Conservation (phyloP, 2,888 invertebrate species). For the Hedya salicella region DNA sequence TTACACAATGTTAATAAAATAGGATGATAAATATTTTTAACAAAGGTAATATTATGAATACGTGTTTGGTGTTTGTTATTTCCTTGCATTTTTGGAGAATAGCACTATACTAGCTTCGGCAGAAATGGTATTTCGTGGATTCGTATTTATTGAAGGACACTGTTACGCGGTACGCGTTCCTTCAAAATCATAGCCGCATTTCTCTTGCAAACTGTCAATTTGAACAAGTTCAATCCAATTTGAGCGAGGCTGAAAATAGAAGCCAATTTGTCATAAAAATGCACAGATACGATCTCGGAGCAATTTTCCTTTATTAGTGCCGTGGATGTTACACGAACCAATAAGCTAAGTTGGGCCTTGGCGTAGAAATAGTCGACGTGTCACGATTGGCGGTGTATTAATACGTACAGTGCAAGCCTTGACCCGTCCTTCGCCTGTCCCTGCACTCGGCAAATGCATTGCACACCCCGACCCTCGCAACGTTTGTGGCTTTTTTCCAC, state of each 20-base stretch:
- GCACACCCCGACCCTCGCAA: conserved; percentile 41
- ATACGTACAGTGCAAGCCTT: conserved; percentile 57
- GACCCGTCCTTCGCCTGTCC: conserved; percentile 69
- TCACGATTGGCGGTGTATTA: conserved; percentile 52
- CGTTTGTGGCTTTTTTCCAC: conserved; percentile 9
- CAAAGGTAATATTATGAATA: too few relatives aligned
- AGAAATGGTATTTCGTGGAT: too few relatives aligned
- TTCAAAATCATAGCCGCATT: conserved; percentile 1
- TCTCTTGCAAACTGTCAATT: conserved; percentile 13
- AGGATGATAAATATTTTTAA: too few relatives aligned
- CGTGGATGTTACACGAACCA: conserved; percentile 26
- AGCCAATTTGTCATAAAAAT: conserved; percentile 28
- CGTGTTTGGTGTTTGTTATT: too few relatives aligned
- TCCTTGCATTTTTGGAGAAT: too few relatives aligned
- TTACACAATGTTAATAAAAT: too few relatives aligned
- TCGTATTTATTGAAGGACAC: too few relatives aligned
- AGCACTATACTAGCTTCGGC: too few relatives aligned
- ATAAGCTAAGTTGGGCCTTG: conserved; percentile 38
- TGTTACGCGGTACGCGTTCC: too few relatives aligned
- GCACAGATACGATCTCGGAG: conserved; percentile 37
- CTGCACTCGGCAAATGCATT: conserved; percentile 37
- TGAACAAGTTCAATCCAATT: conserved; percentile 20
- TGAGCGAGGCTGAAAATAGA: conserved; percentile 16
- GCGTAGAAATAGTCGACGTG: conserved; percentile 56
- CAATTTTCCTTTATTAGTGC: conserved; percentile 39